Base-by-base conservation (phyloP, 1,140 invertebrate genomes). In the Neuroterus valhalla region DNA sequence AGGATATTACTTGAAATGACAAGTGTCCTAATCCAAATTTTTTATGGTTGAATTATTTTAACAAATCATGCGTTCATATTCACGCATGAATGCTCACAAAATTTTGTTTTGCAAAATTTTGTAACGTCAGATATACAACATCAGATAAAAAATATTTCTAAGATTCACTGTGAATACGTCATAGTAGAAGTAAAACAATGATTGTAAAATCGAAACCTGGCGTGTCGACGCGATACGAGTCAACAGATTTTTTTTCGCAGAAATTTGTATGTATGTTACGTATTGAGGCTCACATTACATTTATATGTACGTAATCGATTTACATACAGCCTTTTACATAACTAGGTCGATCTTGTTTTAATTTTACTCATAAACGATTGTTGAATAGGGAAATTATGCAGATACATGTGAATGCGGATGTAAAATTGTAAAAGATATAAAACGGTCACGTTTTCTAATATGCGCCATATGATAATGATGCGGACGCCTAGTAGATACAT, bases 281-380 rank as follows among this genome's bases (percentile, higher is more conserved):
- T 26, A 62, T 31, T 62, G 26, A 62, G 31, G 31, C 26, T 62
- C 55, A 62, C 14, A 26, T 62, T 62, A 26, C 26, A 14, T 62
- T 62, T 62, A 62, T 31, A 62, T 62, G 21, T 26, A 62, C 11
- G 52, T n/a, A 62, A 62, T 62, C 23, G 52, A 62, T 62, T 38
- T 62, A 62, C 23, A 62, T n/a, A n/a, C n/a, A n/a, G n/a, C 55
- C 55, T 12, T 31, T 62, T 62, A 62, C 31, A 38, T 38, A 62
- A 62, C 55, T 62, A 4, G 3, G 23, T 62, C n/a, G 55, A 62
- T 62, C 55, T 62, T 62, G 55, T 62, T 62, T 62, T 26, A 38
- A 31, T 5, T 31, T 31, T 55, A 14, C 21, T 62, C 26, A 14
- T 62, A 62, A 62, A 62, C 55, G 31, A n/a, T 62, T 31, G 55